Percentiles rank a stretch among this genome's conserved stretches.
Conservation (phyloP, 2,888 invertebrate genomes). For the Zygogramma bicolorata region DNA sequence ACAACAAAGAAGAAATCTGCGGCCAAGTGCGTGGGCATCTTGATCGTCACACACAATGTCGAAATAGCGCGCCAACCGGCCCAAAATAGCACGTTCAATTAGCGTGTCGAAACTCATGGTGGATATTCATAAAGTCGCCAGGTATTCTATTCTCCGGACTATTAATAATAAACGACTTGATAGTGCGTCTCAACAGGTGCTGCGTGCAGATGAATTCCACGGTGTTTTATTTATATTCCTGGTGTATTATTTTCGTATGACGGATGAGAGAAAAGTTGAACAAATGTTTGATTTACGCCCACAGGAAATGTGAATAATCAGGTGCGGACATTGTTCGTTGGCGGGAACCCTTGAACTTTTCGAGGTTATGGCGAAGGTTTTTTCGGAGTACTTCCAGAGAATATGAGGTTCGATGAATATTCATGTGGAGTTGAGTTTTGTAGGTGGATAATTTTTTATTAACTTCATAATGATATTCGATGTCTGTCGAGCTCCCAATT, state of each 20-base stretch:
- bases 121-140: not conserved
- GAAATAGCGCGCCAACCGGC: not conserved
- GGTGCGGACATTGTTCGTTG: conserved; percentile 2
- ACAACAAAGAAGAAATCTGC: not conserved
- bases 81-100: not conserved
- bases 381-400: no score
- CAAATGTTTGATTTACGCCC: not conserved
- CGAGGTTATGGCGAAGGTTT: not conserved
- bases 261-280: not conserved
- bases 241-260: not conserved
- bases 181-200: not conserved
- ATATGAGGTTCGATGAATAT: no score
- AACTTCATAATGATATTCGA: no score
- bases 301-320: not conserved
- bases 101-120: not conserved
- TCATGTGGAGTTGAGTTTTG: no score
- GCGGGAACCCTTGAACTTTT: not conserved
- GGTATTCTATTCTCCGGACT: not conserved
- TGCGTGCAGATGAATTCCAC: not conserved
- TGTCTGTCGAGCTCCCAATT: no score
- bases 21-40: not conserved
- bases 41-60: not conserved
- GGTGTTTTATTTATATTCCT: not conserved
- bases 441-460: no score
- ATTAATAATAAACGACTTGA: conserved; percentile 2